Evolutionary conservation across 2,888 invertebrate species (phyloP).

Genomic region (Trissoscelio sp.): DNA sequence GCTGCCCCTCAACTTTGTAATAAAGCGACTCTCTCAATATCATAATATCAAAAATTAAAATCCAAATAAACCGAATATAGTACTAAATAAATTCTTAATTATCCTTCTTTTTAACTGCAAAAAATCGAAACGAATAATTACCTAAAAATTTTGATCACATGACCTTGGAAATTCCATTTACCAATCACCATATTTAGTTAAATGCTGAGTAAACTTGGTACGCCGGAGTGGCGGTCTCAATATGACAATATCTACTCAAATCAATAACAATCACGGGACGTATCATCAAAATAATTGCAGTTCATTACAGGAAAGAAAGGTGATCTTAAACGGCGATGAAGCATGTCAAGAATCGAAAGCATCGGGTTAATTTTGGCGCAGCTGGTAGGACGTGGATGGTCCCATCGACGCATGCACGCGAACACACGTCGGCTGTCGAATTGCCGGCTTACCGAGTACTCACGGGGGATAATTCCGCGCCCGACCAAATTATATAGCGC

Average conservation of each 20-base stretch:
- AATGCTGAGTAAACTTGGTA: slow-evolving; percentile 4
- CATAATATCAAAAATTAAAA: too few species aligned
- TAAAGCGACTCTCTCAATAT: too few species aligned
- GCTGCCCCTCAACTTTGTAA: too few species aligned
- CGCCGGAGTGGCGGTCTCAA: background rate
- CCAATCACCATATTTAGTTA: slow-evolving; percentile 31
- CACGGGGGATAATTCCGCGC: slow-evolving; percentile 60
- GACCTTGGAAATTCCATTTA: too few species aligned
- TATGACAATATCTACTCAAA: slow-evolving; percentile 27
- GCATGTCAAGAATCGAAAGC: slow-evolving; percentile 41
- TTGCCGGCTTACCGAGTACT: slow-evolving; percentile 63
- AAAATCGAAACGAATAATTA: too few species aligned
- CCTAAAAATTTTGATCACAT: too few species aligned
- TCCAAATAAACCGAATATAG: too few species aligned
- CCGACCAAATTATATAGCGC: slow-evolving; percentile 60
- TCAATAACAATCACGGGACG: slow-evolving; percentile 56
- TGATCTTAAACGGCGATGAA: slow-evolving; percentile 47
- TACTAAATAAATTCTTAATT: too few species aligned
- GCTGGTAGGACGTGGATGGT: slow-evolving; percentile 47
- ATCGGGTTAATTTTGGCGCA: slow-evolving; percentile 52
- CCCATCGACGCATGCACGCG: slow-evolving; percentile 42
- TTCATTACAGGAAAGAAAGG: slow-evolving; percentile 40
- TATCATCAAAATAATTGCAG: slow-evolving; percentile 54
- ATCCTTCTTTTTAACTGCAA: too few species aligned
- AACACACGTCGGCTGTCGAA: slow-evolving; percentile 51